Base-by-base conservation (phyloP, 2,888 invertebrate species). In the Melanargia galathea region DNA sequence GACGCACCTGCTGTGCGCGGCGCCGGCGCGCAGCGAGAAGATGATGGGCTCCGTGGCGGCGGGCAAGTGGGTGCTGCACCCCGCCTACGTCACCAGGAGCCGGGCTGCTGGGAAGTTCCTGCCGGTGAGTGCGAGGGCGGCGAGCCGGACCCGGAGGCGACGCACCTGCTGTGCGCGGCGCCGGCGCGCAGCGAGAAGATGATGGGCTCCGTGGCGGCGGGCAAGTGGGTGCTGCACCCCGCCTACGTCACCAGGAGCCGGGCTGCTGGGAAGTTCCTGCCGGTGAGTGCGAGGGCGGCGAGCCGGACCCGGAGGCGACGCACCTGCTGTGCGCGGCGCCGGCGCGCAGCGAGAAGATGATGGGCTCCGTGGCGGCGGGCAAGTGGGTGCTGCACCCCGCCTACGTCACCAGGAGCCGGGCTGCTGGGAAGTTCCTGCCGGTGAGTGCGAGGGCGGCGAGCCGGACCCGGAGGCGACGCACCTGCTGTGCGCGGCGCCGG, bases 31-130 rank as follows among this genome's bases (percentile, higher is more conserved):
- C 63, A 97, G 96, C 78, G 98, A 98, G 90, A 98, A 98, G 88
- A 94, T 96, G 86, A 88, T 98, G 26, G 95, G 96, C 0, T 95
- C 95, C 64, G 94, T 98, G 65, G 97, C 98, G 0, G 93, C 96
- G 0, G 98, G 98, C 18, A 95, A 96, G 74, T 98, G 97, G 97
- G 93, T 98, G 11, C 84, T 98, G n/a, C 96, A 96, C 73, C 93
- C 94, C 1, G 93, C 94, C 0, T 98, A 97, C 75, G 84, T 98
- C 1, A 93, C 93, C 5, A 92, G 95, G 51, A 96, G 95, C 61
- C 83, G 93, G 8, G 88, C 92, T 26, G 87, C 87, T 1, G 93
- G 93, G 0, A 75, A 76, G 64, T n/a, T n/a, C n/a, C n/a, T n/a
- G n/a, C n/a, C n/a, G n/a, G n/a, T n/a, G n/a, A n/a, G 10, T 92